A percentile compares a stretch with the other conserved stretches of the same genome.
phyloP scores from a whole-genome alignment of 1,140 invertebrate genomes.

The Calliopsis andreniformis region DNA sequence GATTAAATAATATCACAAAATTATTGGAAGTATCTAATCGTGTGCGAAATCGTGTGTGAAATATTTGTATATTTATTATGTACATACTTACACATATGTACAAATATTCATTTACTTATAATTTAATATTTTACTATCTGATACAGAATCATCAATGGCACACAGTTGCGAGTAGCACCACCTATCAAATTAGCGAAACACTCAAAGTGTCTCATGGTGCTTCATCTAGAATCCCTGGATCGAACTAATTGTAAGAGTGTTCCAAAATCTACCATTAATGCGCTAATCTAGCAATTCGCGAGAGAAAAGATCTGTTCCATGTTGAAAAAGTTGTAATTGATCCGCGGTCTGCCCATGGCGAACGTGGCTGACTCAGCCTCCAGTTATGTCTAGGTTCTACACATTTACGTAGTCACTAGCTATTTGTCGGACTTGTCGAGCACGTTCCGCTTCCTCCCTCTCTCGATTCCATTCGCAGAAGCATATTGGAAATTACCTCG shows the following conservation, averaged over 20 bases:
- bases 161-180: too few relatives aligned
- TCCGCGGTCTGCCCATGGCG: conserved; percentile 32
- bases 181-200: too few relatives aligned
- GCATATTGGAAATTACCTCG: neutral
- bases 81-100: too few relatives aligned
- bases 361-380: conserved; percentile 40
- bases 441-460: conserved; percentile 10
- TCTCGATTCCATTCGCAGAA: neutral
- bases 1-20: too few relatives aligned
- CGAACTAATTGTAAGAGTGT: neutral
- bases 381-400: conserved; percentile 29
- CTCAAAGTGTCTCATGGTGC: too few relatives aligned
- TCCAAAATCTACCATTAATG: conserved; percentile 4
- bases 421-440: conserved; percentile 38
- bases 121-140: too few relatives aligned
- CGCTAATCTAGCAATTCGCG: neutral
- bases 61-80: too few relatives aligned
- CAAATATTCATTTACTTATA: too few relatives aligned
- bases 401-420: conserved; percentile 28
- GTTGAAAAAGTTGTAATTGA: conserved; percentile 33
- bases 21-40: too few relatives aligned
- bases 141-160: too few relatives aligned
- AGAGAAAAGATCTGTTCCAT: neutral
- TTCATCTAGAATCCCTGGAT: neutral
- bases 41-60: too few relatives aligned